Base-by-base conservation (phyloP, 2,113 vertebrate genomes). In the Burhinus oedicnemus region DNA sequence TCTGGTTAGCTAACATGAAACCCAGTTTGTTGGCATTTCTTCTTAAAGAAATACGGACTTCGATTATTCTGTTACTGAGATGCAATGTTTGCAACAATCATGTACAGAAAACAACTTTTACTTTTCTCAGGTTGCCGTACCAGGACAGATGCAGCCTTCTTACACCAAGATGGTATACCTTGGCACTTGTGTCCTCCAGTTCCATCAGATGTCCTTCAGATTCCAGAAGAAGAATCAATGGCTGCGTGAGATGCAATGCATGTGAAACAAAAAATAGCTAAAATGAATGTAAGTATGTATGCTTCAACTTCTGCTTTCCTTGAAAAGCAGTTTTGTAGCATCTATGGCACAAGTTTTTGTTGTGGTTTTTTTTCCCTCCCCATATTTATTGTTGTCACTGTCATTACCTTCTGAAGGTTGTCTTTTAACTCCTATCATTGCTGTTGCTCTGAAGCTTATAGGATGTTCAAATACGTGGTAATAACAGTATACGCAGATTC, bases 301-400 rank as follows among this genome's bases (percentile, higher is more conserved):
- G 20, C 8, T 61, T 79, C n/a, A 75, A 8, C 14, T 60, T 89
- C 57, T 76, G 11, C 17, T 77, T 95, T 92, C 27, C 49, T 62
- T 83, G 58, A 70, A 69, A 91, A 83, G 27, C 19, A 65, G 9
- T 86, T 95, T 61, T 69, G 23, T 74, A 65, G 11, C 34, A 66
- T 54, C 13, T 77, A 61, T 62, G 45, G 62, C 66, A 60, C 14
- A 6, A 55, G 15, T 6, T n/a, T 70, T 65, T 87, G 5, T 52
- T 57, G 25, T 0, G 0, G 1, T 38, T 34, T 52, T 66, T 45
- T 47, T 27, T 1, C 5, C 20, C 20, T n/a, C 7, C 2, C 4
- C 6, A 1, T 65, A 8, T 80, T 83, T 83, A n/a, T 58, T 74
- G 5, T 79, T 88, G 32, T 55, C 6, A 45, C 26, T 54, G 16